Evolutionary conservation across 2,888 invertebrate genomes (phyloP).

Genomic region (Pheosia gnoma): DNA sequence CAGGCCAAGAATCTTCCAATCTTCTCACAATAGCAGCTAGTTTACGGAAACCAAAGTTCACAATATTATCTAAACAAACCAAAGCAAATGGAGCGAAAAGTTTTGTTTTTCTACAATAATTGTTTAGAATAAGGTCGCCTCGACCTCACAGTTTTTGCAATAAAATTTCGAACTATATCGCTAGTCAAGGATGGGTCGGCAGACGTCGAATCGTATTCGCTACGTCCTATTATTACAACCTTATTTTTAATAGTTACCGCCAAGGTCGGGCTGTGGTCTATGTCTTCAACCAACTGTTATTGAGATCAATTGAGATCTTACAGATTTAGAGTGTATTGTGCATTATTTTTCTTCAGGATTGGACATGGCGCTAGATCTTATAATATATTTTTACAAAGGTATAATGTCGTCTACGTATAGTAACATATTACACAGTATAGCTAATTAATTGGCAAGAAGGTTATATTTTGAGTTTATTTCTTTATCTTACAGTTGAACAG

Average conservation of each 20-base stretch:
- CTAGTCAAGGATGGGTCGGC: slow-evolving; percentile 35
- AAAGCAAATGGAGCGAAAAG: slow-evolving; percentile 39
- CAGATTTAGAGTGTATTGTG: not conserved
- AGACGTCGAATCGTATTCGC: slow-evolving; percentile 18
- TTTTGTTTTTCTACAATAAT: slow-evolving; percentile 37
- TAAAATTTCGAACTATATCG: slow-evolving; percentile 29
- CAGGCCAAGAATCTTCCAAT: not conserved
- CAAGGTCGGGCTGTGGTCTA: slow-evolving; percentile 20
- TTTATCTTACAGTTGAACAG: no score
- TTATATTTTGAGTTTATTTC: no score
- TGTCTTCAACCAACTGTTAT: not conserved
- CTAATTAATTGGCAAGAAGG: no score
- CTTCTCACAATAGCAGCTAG: not conserved
- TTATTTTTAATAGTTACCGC: slow-evolving; percentile 22
- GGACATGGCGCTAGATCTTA: no score
- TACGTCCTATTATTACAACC: slow-evolving; percentile 18
- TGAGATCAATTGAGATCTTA: not conserved
- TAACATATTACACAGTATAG: no score
- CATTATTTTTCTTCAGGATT: no score
- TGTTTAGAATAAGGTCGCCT: slow-evolving; percentile 27
- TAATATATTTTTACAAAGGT: no score
- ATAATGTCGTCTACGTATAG: no score
- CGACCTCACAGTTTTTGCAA: slow-evolving; percentile 33
- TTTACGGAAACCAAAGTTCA: slow-evolving; percentile 28
- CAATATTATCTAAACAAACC: slow-evolving; percentile 26